Base-by-base conservation (phyloP, 2,113 vertebrate genomes). In the Brachirus orientalis region DNA sequence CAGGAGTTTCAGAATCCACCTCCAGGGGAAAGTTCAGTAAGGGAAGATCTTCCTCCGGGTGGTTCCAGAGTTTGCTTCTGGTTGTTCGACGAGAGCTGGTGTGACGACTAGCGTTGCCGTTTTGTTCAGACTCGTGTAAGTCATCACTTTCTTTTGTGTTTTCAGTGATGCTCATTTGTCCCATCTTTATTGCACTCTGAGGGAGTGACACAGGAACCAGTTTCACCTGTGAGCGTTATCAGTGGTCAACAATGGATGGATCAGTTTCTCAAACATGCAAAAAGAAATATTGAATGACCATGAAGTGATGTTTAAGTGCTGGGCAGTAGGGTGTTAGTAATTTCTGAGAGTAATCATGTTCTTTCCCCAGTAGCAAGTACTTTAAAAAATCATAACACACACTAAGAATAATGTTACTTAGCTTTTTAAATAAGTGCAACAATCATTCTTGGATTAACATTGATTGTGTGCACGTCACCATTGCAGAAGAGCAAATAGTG, bases 181-280 rank as follows among this genome's bases (percentile, higher is more conserved):
- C 88, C 13, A 7, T 85, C 77, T 90, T 94, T 80, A 68, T 89
- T 2, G 51, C 35, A 54, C 91, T 91, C 89, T 92, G 93, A 74
- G 75, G 92, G 37, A 84, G 4, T 53, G 82, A 90, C 17, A 85
- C 1, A 61, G 75, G 68, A 43, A 86, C 78, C 14, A 90, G 85
- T 57, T 89, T 86, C 19, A 90, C 79, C 64, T 63, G 55, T 9
- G 48, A 48, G 41, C 41, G 19, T 61, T 20, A 47, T 57, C 12
- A 57, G 33, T 69, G 50, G 63, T 17, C 6, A 38, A 47, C 0
- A 16, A 44, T 38, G 53, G 43, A 76, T 77, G 69, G 58, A 66
- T 20, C 0, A 1, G 3, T 40, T 40, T 40, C 38, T 10, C 38
- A 9, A 40, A 12, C 28, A 28, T 28, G 28, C 28, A 28, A 28